Evolutionary conservation across 2,113 vertebrate species (phyloP).

Genomic region (Xyliphius kryptos): DNA sequence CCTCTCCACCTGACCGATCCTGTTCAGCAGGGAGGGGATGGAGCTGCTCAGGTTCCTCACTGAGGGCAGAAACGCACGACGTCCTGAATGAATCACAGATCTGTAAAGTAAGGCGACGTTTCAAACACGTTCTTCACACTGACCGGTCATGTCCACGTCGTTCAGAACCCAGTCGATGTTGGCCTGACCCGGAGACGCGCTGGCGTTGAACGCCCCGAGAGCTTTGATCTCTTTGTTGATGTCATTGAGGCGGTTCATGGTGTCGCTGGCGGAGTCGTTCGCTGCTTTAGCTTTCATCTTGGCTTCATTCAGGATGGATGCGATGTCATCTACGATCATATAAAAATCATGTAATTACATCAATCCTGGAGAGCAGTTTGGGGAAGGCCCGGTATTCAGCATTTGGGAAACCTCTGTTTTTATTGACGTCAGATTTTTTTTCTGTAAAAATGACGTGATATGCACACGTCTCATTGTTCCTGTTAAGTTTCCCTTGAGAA

Average conservation of each 20-base stretch:
- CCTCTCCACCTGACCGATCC: conserved; percentile 77
- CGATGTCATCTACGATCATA: conserved; percentile 73
- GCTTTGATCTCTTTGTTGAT: conserved; percentile 70
- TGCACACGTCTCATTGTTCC: too few species aligned
- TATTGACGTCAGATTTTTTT: too few species aligned
- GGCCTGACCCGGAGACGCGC: conserved; percentile 38
- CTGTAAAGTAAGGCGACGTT: too few species aligned
- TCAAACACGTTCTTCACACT: too few species aligned
- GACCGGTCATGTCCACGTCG: conserved; percentile 58
- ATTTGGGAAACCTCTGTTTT: too few species aligned
- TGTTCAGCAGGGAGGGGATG: conserved; percentile 70
- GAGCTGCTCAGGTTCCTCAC: conserved; percentile 78
- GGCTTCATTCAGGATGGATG: conserved; percentile 63
- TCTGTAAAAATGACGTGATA: too few species aligned
- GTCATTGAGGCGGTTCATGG: conserved; percentile 66
- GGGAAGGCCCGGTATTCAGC: too few species aligned
- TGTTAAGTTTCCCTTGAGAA: too few species aligned
- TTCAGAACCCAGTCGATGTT: conserved; percentile 50
- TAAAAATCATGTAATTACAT: too few species aligned
- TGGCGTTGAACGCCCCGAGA: conserved; percentile 54
- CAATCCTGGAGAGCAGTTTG: too few species aligned
- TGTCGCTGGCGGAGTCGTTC: conserved; percentile 55
- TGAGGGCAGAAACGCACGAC: conserved; percentile 48
- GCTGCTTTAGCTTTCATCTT: conserved; percentile 67
- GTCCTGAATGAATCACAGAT: too few species aligned